These are phyloP conservation scores for Hyles lineata DNA, from an alignment of 2,888 invertebrate genomes.

Conservation along the genomic window DNA sequence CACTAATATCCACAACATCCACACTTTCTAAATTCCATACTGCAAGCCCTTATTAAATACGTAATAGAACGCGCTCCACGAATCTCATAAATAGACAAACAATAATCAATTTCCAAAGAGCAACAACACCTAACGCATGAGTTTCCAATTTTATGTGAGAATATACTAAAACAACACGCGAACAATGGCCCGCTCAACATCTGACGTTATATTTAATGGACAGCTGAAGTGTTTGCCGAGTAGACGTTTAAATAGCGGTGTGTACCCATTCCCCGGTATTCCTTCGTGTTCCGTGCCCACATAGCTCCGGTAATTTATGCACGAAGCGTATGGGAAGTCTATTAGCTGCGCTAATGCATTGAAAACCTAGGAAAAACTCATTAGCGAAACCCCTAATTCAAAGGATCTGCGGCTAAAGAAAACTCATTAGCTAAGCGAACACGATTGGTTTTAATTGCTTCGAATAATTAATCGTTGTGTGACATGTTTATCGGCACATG, in stretches of 20 bases:
- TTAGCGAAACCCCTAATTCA: conserved; percentile 8
- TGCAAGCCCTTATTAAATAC: not conserved
- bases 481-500: conserved; percentile 14
- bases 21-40: too few relatives aligned
- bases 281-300: conserved; percentile 13
- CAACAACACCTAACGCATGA: not conserved
- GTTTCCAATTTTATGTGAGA: conserved; percentile 21
- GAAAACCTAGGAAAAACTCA: conserved; percentile 18
- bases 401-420: conserved; percentile 12
- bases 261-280: conserved; percentile 36
- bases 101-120: not conserved
- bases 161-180: conserved; percentile 26
- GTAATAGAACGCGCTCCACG: not conserved
- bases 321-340: not conserved
- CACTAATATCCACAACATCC: too few relatives aligned
- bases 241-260: conserved; percentile 40
- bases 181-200: conserved; percentile 21
- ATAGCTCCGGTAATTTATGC: conserved; percentile 26
- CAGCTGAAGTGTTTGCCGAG: conserved; percentile 25
- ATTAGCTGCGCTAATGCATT: conserved; percentile 21
- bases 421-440: conserved; percentile 11
- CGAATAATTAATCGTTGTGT: conserved; percentile 12
- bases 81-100: not conserved
- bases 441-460: conserved; percentile 17
- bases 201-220: conserved; percentile 28